phyloP scores from a whole-genome alignment of 2,797 vertebrate genomes.

The Hoplostethus mediterraneus region DNA sequence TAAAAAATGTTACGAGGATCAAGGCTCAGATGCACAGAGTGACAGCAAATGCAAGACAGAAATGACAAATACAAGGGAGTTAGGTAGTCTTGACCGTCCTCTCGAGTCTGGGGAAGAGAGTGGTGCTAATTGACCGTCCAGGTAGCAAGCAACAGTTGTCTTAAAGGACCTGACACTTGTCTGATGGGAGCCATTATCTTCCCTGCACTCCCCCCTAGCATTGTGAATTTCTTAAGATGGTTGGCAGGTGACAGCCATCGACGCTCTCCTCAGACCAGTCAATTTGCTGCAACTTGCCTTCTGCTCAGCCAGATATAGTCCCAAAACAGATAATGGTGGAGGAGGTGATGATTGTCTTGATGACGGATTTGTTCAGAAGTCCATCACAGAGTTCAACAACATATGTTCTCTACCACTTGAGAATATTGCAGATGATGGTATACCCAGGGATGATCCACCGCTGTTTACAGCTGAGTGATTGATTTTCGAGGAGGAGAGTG shows the following conservation, averaged over 20 bases:
- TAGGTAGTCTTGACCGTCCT: too few species aligned
- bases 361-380: not conserved
- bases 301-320: not conserved
- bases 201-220: not conserved
- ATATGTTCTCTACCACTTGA: too few species aligned
- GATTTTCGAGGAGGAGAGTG: too few species aligned
- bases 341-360: slow-evolving; percentile 8
- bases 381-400: too few species aligned
- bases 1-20: too few species aligned
- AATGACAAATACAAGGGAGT: not conserved
- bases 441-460: too few species aligned
- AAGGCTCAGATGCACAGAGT: not conserved
- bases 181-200: slow-evolving; percentile 7
- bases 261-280: slow-evolving; percentile 2
- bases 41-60: not conserved
- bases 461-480: too few species aligned
- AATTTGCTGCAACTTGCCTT: slow-evolving; percentile 21
- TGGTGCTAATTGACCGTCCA: not conserved
- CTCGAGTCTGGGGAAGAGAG: too few species aligned
- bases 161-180: not conserved
- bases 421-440: too few species aligned
- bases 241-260: not conserved
- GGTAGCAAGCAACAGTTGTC: not conserved
- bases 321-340: not conserved
- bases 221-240: not conserved